These are phyloP conservation scores for Drosophila pandora DNA, from an alignment of 1,140 invertebrate species.

Conservation along the genomic window DNA sequence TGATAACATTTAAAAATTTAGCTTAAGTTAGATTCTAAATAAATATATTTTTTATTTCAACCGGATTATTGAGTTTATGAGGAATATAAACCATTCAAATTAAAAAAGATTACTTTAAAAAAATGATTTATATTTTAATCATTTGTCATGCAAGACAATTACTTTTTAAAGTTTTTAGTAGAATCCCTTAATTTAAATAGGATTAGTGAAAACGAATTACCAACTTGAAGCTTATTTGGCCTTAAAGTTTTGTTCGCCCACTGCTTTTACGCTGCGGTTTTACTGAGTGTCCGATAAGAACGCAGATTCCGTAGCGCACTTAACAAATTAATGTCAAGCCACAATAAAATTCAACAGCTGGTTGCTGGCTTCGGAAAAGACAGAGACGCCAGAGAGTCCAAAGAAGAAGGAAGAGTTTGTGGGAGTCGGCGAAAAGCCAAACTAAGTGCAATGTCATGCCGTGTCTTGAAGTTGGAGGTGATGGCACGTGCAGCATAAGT, in stretches of 20 bases:
- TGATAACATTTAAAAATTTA: no score
- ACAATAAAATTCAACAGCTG: constrained; percentile 82
- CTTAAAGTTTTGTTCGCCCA: constrained; percentile 8
- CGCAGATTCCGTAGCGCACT: constrained; percentile 60
- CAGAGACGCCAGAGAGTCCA: neutral
- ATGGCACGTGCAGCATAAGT: constrained; percentile 36
- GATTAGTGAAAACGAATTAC: no score
- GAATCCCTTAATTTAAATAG: no score
- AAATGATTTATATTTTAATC: neutral
- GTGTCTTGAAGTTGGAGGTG: constrained; percentile 12
- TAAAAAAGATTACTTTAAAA: no score
- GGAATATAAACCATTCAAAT: no score
- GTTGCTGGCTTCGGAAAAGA: constrained; percentile 17
- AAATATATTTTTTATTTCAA: no score
- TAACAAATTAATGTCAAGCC: constrained; percentile 82
- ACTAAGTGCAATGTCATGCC: constrained; percentile 76
- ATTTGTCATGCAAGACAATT: no score
- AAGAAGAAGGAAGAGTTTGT: constrained; percentile 1
- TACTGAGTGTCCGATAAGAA: neutral
- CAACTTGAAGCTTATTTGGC: constrained; percentile 6
- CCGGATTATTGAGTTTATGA: no score
- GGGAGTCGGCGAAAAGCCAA: constrained; percentile 37
- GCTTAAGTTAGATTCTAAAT: no score
- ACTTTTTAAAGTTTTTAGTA: no score
- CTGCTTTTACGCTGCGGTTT: constrained; percentile 2